phyloP scores from a whole-genome alignment of 1,140 invertebrate species.

The Drosophila pseudoananassae region DNA sequence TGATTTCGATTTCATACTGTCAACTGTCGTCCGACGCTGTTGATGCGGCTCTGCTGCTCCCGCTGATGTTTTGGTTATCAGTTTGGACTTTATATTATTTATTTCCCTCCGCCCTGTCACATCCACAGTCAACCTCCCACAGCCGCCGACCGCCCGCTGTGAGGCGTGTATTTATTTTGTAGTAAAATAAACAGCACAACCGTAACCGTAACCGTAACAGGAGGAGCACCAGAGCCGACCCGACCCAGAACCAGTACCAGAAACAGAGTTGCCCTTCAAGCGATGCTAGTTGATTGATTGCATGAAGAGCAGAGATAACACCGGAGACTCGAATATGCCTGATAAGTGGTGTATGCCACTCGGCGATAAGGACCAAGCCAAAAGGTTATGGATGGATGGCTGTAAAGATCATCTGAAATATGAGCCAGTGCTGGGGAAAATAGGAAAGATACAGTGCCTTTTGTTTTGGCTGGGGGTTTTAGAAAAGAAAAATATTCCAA shows the following conservation, averaged over 20 bases:
- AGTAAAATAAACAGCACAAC: slow-evolving; percentile 67
- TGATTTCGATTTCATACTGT: slow-evolving; percentile 59
- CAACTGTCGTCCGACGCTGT: slow-evolving; percentile 38
- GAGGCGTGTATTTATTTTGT: slow-evolving; percentile 64
- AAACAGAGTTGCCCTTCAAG: slow-evolving; percentile 31
- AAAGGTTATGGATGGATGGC: slow-evolving; percentile 15
- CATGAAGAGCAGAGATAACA: slow-evolving; percentile 18
- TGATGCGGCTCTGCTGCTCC: slow-evolving; percentile 16
- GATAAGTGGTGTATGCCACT: slow-evolving; percentile 16
- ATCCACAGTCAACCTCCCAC: neutral
- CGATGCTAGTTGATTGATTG: slow-evolving; percentile 41
- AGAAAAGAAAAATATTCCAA: neutral
- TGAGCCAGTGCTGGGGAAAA: neutral
- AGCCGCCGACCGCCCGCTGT: slow-evolving; percentile 11
- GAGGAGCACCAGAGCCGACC: neutral
- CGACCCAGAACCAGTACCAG: neutral
- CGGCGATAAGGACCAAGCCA: slow-evolving; percentile 5
- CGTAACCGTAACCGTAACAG: slow-evolving; percentile 18
- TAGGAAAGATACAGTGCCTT: neutral
- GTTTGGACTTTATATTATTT: slow-evolving; percentile 78
- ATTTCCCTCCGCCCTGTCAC: slow-evolving; percentile 47
- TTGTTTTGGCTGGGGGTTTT: neutral
- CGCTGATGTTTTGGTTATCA: slow-evolving; percentile 64
- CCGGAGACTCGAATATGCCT: slow-evolving; percentile 6
- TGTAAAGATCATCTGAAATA: slow-evolving; percentile 15